Base-by-base conservation (phyloP, 2,113 vertebrate species). In the Todiramphus chloris region DNA sequence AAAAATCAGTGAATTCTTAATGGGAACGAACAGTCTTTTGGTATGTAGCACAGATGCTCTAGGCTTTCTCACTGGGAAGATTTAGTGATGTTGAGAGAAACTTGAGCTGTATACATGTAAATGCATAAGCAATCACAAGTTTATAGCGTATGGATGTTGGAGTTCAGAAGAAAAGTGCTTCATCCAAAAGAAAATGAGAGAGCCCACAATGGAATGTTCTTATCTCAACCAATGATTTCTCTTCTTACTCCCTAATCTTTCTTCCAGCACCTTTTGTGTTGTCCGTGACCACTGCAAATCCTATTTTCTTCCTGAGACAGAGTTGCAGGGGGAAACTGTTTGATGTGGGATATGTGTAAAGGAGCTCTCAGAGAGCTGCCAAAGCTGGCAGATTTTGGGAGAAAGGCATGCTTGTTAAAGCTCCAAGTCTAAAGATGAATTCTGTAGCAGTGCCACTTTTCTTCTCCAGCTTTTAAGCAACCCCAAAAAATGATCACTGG, bases 1-100 rank as follows among this genome's bases (percentile, higher is more conserved):
- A 93, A 51, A 87, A 83, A 5, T 33, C 37, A 58, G 70, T 51
- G 56, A 92, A 85, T 95, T 91, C 72, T 92, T 90, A 90, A 93
- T 81, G 58, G 78, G 24, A 89, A 91, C 39, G 56, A 78, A 77
- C 60, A 90, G 84, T 89, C 31, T 88, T 93, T 83, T 85, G 80
- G 59, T 93, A 68, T 77, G 90, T 79, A 72, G 48, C 55, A 66
- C 58, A 95, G 80, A 67, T 92, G 76, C 94, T 91, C 30, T 72
- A 93, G 89, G 67, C 63, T 88, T 90, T 94, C 67, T 82, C 62
- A 53, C 46, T 92, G 60, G 67, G 60, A 92, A 83, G 46, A 72
- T 60, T 87, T 83, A 92, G 56, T 83, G 43, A 74, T 39, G 46
- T 76, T 76, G 62, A 78, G 86, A 94, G 86, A 94, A 92, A 86